phyloP scores from a whole-genome alignment of 2,888 invertebrate genomes.

The Parnassius orleans region DNA sequence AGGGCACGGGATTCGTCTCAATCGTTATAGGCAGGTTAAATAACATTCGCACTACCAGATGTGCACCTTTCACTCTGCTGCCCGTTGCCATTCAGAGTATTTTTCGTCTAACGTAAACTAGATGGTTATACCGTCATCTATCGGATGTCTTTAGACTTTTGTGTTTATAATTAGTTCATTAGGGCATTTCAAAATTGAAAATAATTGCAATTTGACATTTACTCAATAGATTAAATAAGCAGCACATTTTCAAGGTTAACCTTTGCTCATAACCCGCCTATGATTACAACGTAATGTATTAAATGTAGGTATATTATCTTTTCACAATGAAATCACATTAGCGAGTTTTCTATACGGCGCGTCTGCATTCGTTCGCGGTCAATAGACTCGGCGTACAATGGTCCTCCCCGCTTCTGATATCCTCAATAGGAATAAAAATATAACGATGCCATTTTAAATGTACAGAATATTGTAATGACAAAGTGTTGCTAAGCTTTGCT shows the following conservation, averaged over 20 bases:
- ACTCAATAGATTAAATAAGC: constrained; percentile 8
- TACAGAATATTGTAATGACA: too few species aligned
- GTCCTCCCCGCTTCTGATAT: constrained; percentile 23
- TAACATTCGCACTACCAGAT: too few species aligned
- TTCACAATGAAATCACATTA: constrained; percentile 28
- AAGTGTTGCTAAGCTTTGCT: too few species aligned
- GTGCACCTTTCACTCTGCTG: too few species aligned
- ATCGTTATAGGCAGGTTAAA: too few species aligned
- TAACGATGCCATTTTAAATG: constrained; percentile 1
- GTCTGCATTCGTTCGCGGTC: constrained; percentile 24
- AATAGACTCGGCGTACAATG: constrained; percentile 23
- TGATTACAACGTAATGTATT: constrained; percentile 25
- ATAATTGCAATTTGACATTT: background rate
- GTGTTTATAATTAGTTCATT: too few species aligned
- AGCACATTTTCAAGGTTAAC: constrained; percentile 10
- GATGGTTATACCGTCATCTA: too few species aligned
- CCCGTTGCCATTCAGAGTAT: too few species aligned
- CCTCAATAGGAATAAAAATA: constrained; percentile 18
- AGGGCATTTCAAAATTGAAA: too few species aligned
- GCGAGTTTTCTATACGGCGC: constrained; percentile 25
- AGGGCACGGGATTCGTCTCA: too few species aligned
- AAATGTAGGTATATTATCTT: constrained; percentile 22
- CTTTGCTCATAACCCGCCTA: constrained; percentile 6
- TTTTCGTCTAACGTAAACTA: too few species aligned
- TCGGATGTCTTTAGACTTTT: too few species aligned